These are phyloP conservation scores for Nestor notabilis DNA, from an alignment of 2,113 vertebrate genomes.

Conservation along the genomic window DNA sequence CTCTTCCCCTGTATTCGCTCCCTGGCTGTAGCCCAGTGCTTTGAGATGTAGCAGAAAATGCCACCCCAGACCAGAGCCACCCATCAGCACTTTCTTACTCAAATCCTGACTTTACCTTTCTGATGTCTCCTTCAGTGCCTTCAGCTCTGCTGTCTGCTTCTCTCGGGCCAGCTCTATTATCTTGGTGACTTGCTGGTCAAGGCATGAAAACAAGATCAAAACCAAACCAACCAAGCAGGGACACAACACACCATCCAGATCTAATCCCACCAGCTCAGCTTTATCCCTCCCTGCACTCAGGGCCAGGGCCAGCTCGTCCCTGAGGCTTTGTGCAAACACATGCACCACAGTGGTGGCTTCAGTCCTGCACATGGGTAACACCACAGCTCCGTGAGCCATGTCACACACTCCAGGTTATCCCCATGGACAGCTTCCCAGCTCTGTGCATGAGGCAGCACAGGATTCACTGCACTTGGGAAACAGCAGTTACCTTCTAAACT, in stretches of 20 bases:
- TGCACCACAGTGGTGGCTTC: neutral
- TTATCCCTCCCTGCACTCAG: neutral
- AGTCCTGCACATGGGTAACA: neutral
- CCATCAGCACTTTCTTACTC: neutral
- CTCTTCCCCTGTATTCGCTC: neutral
- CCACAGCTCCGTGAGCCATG: neutral
- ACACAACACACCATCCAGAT: neutral
- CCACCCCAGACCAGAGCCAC: rapidly evolving
- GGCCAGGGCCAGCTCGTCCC: neutral
- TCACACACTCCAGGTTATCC: neutral
- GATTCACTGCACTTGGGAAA: neutral
- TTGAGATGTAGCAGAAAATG: neutral
- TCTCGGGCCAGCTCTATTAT: constrained; percentile 88
- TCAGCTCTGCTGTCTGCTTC: constrained; percentile 85
- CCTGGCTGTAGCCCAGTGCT: neutral
- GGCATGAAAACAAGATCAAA: neutral
- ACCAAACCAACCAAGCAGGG: neutral
- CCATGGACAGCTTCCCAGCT: neutral
- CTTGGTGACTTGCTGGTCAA: constrained; percentile 84
- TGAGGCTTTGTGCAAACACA: rapidly evolving
- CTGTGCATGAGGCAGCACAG: neutral
- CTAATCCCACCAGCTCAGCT: neutral
- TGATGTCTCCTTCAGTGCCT: constrained; percentile 74
- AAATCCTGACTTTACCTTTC: constrained; percentile 76
- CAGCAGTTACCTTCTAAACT: neutral